Evolutionary conservation across 2,113 vertebrate species (phyloP).

Genomic region (Apodemus sylvaticus): DNA sequence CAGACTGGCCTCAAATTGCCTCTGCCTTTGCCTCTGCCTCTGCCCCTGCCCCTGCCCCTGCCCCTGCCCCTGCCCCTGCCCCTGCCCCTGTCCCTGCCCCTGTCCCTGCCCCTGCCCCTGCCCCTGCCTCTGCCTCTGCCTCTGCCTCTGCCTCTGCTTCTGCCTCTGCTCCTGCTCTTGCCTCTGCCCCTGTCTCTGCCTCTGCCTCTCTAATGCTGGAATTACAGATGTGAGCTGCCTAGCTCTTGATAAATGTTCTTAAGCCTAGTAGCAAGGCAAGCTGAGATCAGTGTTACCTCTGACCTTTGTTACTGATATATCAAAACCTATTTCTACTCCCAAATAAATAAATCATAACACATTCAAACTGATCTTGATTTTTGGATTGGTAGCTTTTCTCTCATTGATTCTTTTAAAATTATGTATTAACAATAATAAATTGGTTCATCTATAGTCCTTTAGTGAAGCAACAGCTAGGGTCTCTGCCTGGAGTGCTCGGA

Average conservation of each 20-base stretch:
- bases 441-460: neutral
- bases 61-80: neutral
- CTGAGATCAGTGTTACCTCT: neutral
- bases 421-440: constrained; percentile 49
- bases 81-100: no score
- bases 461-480: constrained; percentile 23
- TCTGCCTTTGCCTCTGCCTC: neutral
- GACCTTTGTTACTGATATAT: neutral
- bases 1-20: neutral
- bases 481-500: constrained; percentile 49
- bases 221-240: neutral
- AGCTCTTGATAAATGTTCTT: neutral
- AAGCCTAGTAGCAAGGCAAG: neutral
- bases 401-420: constrained; percentile 49
- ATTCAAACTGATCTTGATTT: constrained; percentile 49
- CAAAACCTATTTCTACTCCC: constrained; percentile 29
- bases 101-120: no score
- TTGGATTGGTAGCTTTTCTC: constrained; percentile 48
- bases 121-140: no score
- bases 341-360: constrained; percentile 53
- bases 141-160: no score
- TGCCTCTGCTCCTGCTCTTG: no score
- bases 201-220: neutral
- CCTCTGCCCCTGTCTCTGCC: no score
- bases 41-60: neutral